Base-by-base conservation (phyloP, 2,797 vertebrate genomes). In the Gila robusta region DNA sequence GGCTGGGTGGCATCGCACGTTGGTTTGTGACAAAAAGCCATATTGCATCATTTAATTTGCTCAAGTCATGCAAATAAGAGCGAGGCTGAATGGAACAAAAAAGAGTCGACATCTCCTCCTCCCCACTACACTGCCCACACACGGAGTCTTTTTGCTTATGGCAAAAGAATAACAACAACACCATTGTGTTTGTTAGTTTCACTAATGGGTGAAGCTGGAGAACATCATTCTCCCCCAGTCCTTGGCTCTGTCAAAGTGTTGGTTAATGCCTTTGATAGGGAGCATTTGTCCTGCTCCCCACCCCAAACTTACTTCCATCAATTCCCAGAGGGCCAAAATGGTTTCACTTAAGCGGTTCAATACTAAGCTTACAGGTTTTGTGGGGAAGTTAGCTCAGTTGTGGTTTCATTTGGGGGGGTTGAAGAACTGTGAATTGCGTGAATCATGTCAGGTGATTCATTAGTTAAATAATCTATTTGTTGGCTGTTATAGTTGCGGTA, bases 1-100 rank as follows among this genome's bases (percentile, higher is more conserved):
- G 96, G 96, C 97, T 98, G 97, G 98, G 98, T 98, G 98, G 98
- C 97, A 98, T 97, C 96, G 96, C 96, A 98, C 97, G 98, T 97
- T 97, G 96, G 97, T 96, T 97, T 96, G 96, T 96, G 96, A 97
- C 96, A 97, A 98, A 95, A 98, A 98, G 97, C 97, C 97, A 98
- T 98, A 98, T 98, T 98, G 97, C 97, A 98, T 98, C 97, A 98
- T 99, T 99, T 99, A 98, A 98, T 99, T 98, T 98, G 97, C 97
- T 98, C 97, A 98, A 99, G 97, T 98, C 97, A 98, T 99, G 98
- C 98, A 99, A 99, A 98, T 99, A 97, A 97, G 97, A 88, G 90
- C 88, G 93, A 95, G 94, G 94, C 94, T 98, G 96, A 98, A 98
- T 97, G 96, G 97, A 96, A 97, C 97, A 97, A 96, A 96, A 90